Conservation (phyloP, 2,113 vertebrate species). For the Rhadina sibilatrix region DNA sequence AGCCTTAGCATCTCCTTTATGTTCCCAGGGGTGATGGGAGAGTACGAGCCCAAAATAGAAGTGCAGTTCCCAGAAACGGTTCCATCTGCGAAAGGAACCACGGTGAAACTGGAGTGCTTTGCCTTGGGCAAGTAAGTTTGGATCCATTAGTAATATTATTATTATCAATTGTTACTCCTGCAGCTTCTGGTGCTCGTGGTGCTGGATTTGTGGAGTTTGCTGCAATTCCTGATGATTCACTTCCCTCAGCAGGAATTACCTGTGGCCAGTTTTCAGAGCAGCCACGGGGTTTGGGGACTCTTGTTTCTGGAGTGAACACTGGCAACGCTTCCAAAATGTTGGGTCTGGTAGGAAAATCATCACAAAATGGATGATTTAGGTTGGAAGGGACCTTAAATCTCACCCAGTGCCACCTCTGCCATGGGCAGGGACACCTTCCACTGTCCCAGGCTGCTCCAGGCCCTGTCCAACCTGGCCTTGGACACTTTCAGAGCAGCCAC, state of each 20-base stretch:
- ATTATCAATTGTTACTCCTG: neutral
- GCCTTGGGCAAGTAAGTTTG: slow-evolving; percentile 96
- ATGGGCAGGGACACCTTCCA: neutral
- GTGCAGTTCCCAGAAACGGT: slow-evolving; percentile 94
- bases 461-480: neutral
- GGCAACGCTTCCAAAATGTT: neutral
- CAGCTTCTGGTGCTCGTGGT: neutral
- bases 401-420: neutral
- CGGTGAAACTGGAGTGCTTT: slow-evolving; percentile 93
- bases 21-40: slow-evolving; percentile 93
- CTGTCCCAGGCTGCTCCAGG: neutral
- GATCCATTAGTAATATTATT: neutral
- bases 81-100: slow-evolving; percentile 89
- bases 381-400: neutral
- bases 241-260: neutral
- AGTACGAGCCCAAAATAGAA: slow-evolving; percentile 99
- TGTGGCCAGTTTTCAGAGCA: neutral
- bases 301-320: neutral
- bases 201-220: neutral
- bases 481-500: neutral
- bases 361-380: neutral
- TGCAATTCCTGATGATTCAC: neutral
- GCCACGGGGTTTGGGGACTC: neutral
- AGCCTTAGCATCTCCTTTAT: slow-evolving; percentile 44
- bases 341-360: neutral